Evolutionary conservation across 23 tunicate genomes (phyloP).

Genomic region (Styela clava): DNA sequence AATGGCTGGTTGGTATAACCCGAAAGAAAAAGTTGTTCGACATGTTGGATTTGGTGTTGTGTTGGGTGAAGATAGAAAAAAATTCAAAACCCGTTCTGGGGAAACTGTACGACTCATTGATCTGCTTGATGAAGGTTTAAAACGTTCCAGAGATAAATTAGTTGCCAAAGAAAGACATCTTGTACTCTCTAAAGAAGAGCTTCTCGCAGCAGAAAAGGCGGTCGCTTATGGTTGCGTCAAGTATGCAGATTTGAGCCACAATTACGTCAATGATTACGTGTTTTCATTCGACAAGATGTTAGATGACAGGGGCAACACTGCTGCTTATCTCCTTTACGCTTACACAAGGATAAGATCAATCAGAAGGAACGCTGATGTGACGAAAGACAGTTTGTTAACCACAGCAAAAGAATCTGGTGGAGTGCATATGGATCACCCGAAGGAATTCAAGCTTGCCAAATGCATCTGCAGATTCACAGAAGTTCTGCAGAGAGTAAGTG

Average conservation of each 20-base stretch:
- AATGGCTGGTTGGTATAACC: slow-evolving; percentile 79
- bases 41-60: slow-evolving; percentile 93
- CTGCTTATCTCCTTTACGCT: slow-evolving; percentile 83
- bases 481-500: slow-evolving; percentile 63
- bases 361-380: slow-evolving; percentile 49
- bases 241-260: slow-evolving; percentile 89
- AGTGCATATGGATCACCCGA: slow-evolving; percentile 60
- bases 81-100: slow-evolving; percentile 94
- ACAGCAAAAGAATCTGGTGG: slow-evolving; percentile 55
- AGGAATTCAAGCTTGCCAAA: slow-evolving; percentile 71
- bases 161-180: slow-evolving; percentile 68
- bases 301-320: slow-evolving; percentile 97
- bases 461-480: slow-evolving; percentile 66
- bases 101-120: slow-evolving; percentile 83
- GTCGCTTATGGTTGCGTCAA: slow-evolving; percentile 97
- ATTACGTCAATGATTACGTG: slow-evolving; percentile 78
- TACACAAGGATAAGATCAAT: slow-evolving; percentile 90
- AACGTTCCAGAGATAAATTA: slow-evolving; percentile 73
- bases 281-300: slow-evolving; percentile 94
- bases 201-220: slow-evolving; percentile 73
- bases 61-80: slow-evolving; percentile 92
- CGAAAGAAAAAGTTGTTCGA: slow-evolving; percentile 45
- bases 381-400: slow-evolving; percentile 35
- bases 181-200: slow-evolving; percentile 61
- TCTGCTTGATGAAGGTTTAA: slow-evolving; percentile 87